Base-by-base conservation (phyloP, 2,888 invertebrate genomes). In the Drosophila meridionalis region DNA sequence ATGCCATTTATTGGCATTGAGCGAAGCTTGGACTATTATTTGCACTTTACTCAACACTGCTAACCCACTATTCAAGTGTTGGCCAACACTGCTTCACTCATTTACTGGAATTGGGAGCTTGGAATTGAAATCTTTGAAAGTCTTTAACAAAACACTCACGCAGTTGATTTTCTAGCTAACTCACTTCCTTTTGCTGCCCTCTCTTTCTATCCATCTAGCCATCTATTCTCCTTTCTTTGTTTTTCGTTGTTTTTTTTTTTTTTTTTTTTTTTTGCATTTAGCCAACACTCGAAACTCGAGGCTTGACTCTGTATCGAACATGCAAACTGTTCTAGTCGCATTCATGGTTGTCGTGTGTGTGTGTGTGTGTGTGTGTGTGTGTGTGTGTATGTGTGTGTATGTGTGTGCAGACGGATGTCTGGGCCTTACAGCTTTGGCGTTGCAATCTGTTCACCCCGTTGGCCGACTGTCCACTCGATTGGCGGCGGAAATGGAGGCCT, bases 401-500 rank as follows among this genome's bases (percentile, higher is more conserved):
- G 47, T 47, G 47, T 20, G 20, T 38, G 59, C 20, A 9, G 42
- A 77, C 78, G 78, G 78, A 78, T 78, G 78, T 78, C 76, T 78
- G 56, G 62, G 76, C 50, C 58, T 71, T 42, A 60, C 69, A 63
- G 74, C 79, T 74, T 59, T 75, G 80, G 64, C 55, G 43, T 64
- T 70, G 79, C 55, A 50, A 69, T 60, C 57, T 61, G 38, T 50
- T 57, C 45, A 52, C 50, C 60, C 56, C 56, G 57, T 53, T 32
- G 28, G 28, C 42, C 32, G 58, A 56, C 47, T 73, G 73, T 82
- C 82, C 78, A 76, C 77, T 87, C 70, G 73, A 85, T 85, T 79
- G 74, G 61, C 69, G 66, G 57, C 82, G 78, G 77, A 86, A 80
- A 80, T 75, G 86, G 70, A 87, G 80, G 89, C 73, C 86, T 87